Evolutionary conservation across 1,140 invertebrate genomes (phyloP), one percentile per base, ranked within the genome.

Genomic region (Ceratina calcarata): DNA sequence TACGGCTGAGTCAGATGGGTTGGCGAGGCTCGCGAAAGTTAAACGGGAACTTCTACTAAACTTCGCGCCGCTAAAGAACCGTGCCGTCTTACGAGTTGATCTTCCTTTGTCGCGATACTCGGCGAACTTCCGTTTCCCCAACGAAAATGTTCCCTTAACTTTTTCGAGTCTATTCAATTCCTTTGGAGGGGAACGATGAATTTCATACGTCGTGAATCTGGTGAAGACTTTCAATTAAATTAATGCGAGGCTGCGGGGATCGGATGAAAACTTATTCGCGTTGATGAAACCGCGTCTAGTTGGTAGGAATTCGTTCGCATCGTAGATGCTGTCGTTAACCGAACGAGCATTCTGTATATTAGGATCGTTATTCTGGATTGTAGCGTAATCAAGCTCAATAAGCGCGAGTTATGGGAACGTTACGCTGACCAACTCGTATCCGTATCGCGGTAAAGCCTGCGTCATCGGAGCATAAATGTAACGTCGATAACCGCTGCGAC

Each of bases 401-500:
- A 49, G 70, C 57, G 10, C 37, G 70, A 61, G 70, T 60, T 70
- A 70, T 32, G 67, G 18, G 27, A 58, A 70, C 51, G 24, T 53
- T 68, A 53, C 49, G 18, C 49, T n/a, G 53, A 27, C 66, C 49
- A 13, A 13, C 45, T 16, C 45, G 24, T 70, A 57, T 57, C 67
- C 1, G 3, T 57, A 32, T 57, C 18, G n/a, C 18, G 18, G 8
- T 58, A 20, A 32, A 55, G 51, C 24, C 24, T n/a, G 24, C 24
- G 10, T 12, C 37, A 65, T 15, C 24, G 6, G 53, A 70, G 27
- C 24, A 13, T 32, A 57, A 57, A 45, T 45, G 37, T 45, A 45
- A 45, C 15, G 51, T 55, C 49, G 22, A n/a, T 15, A 16, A 60
- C n/a, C n/a, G 20, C 57, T 2, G 6, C 10, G 22, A 32, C 51